Evolutionary conservation across 2,888 invertebrate genomes (phyloP), one percentile per base, ranked within the genome.

Genomic region (Physocephala rufipes): DNA sequence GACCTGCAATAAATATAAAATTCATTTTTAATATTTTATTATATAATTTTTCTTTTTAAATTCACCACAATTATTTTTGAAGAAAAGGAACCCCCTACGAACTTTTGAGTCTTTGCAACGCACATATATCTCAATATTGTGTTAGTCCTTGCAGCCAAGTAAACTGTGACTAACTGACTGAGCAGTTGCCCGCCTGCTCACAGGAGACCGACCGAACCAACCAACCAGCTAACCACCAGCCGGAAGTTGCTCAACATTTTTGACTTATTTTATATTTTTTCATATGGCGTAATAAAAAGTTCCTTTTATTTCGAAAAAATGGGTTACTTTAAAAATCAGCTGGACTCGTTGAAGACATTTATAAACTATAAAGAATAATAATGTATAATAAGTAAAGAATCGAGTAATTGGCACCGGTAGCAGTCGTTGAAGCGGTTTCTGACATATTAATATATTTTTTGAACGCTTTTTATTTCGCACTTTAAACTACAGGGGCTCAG

Each of bases 211-310:
- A 9, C 28, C 2, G 28, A 24, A 16, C n/a, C n/a, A n/a, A n/a
- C n/a, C n/a, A n/a, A n/a, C n/a, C n/a, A n/a, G n/a, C n/a, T n/a
- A n/a, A n/a, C 16, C 47, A 30, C 21, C 5, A 30, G 49, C 64
- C 47, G 64, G 64, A 64, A 64, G 49, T 49, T 24, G 49, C 65
- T 30, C 49, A 65, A 28, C 4, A 76, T 75, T 74, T 55, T 74
- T 66, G 67, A 63, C 64, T 49, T 64, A 59, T 70, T 67, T 61
- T 71, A 71, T 13, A 63, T 71, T 61, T 28, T 51, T 61, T 61
- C 24, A 24, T 21, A 9, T 49, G 26, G 7, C 43, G 15, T 62
- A 21, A 36, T 43, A 19, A 62, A 45, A 36, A 45, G 36, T 62
- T 45, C 3, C 7, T 36, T 36, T 9, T 36, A n/a, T n/a, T n/a